These are phyloP conservation scores for Acanthopleura granulata DNA, from an alignment of 2,888 invertebrate genomes.

Conservation along the genomic window DNA sequence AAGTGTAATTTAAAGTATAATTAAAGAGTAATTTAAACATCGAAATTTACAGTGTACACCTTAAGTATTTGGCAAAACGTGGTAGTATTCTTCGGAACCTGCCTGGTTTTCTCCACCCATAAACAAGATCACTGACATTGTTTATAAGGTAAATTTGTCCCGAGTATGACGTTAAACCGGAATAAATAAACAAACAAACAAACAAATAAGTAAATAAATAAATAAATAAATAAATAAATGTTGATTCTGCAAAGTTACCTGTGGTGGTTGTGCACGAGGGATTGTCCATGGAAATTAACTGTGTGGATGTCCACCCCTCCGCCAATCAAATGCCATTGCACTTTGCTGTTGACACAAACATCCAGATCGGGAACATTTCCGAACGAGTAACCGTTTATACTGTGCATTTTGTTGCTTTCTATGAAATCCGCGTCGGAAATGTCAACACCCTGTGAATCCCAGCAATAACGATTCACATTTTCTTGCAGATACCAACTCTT, in stretches of 20 bases:
- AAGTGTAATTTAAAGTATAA: no score
- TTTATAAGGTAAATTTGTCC: no score
- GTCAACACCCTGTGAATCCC: slow-evolving; percentile 6
- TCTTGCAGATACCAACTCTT: slow-evolving; percentile 20
- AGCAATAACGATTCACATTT: background rate
- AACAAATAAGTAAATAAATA: background rate
- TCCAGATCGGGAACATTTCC: slow-evolving; percentile 42
- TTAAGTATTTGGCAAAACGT: no score
- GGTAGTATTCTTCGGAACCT: no score
- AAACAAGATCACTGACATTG: no score
- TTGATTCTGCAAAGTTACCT: background rate
- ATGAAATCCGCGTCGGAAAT: background rate
- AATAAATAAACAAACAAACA: no score
- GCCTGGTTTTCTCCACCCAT: no score
- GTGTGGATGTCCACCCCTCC: slow-evolving; percentile 38
- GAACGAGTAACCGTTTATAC: slow-evolving; percentile 45
- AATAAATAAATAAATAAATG: background rate
- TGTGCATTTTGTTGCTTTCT: slow-evolving; percentile 28
- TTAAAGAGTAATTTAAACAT: no score
- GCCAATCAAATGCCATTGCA: slow-evolving; percentile 35
- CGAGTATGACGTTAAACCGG: no score
- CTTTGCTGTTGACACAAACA: slow-evolving; percentile 40
- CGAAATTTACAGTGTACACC: no score
- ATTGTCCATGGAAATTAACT: slow-evolving; percentile 38
- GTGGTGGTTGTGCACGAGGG: slow-evolving; percentile 23